Evolutionary conservation across 2,888 invertebrate species (phyloP).

Genomic region (Asteroscopus sphinx): DNA sequence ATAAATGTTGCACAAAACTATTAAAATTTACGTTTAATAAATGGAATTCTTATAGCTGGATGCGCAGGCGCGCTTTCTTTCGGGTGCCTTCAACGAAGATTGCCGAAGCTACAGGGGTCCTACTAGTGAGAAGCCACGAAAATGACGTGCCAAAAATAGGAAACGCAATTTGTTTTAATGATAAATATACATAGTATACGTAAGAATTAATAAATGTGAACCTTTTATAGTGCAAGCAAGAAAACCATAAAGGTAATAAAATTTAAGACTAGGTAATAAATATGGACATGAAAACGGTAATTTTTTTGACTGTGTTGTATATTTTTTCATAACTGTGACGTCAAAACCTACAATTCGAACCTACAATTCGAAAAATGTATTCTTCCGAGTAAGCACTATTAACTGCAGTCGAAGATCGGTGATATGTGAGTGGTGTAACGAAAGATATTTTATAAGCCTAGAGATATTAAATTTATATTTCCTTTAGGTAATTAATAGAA

Average conservation of each 20-base stretch:
- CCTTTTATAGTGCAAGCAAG: no score
- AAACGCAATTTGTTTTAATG: not conserved
- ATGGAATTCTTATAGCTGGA: slow-evolving; percentile 52
- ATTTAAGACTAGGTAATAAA: no score
- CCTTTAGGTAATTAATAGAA: slow-evolving; percentile 44
- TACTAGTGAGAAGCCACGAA: slow-evolving; percentile 58
- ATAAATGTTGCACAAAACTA: slow-evolving; percentile 53
- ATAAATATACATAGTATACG: no score
- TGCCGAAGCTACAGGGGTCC: slow-evolving; percentile 72
- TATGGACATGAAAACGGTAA: no score
- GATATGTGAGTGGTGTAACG: not conserved
- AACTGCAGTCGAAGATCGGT: not conserved
- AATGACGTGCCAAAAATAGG: slow-evolving; percentile 25
- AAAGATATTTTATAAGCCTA: slow-evolving; percentile 9
- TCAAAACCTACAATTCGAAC: no score
- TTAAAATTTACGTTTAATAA: slow-evolving; percentile 41
- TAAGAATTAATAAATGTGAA: no score
- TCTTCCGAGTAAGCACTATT: no score
- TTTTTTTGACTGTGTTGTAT: no score
- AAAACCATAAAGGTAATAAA: no score
- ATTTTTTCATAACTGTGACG: no score
- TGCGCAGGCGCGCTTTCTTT: slow-evolving; percentile 61
- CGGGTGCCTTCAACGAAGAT: slow-evolving; percentile 67
- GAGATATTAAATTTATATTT: slow-evolving; percentile 38
- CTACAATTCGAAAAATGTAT: no score